A percentile compares a stretch with the other conserved stretches of the same genome.
phyloP scores from a whole-genome alignment of 2,888 invertebrate genomes.

The Noctua pronuba region DNA sequence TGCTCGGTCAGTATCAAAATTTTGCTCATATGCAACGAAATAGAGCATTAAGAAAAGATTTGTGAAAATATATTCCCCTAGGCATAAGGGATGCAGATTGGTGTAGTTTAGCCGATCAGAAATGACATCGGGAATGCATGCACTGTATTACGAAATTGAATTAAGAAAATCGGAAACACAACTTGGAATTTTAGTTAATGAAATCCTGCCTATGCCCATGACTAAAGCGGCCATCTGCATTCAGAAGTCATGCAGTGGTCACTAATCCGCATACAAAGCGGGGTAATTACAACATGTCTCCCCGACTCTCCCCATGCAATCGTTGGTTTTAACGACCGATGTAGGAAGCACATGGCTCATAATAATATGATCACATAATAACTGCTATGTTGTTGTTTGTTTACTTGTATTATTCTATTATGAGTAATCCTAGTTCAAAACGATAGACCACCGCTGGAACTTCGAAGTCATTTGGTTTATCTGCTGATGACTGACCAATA shows the following conservation, averaged over 20 bases:
- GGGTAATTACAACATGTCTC: constrained; percentile 15
- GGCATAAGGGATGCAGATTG: background rate
- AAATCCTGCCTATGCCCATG: background rate
- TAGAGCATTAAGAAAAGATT: background rate
- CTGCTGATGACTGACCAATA: background rate
- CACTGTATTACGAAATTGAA: background rate
- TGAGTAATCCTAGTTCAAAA: background rate
- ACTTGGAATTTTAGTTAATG: background rate
- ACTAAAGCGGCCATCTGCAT: constrained; percentile 6
- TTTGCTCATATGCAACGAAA: background rate
- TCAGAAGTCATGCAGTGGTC: constrained; percentile 7
- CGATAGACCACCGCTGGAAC: no score
- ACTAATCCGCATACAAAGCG: constrained; percentile 23
- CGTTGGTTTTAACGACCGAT: constrained; percentile 27
- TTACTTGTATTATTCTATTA: background rate
- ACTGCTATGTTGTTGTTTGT: background rate
- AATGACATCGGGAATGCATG: background rate
- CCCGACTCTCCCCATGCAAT: constrained; percentile 5
- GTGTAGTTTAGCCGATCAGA: background rate
- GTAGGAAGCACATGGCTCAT: constrained; percentile 8
- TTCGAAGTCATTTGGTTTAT: background rate
- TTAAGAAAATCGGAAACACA: background rate
- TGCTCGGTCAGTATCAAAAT: no score
- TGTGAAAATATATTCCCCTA: background rate
- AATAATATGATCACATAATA: constrained; percentile 12